Base-by-base conservation (phyloP, 2,113 vertebrate species). In the Microcebus murinus region DNA sequence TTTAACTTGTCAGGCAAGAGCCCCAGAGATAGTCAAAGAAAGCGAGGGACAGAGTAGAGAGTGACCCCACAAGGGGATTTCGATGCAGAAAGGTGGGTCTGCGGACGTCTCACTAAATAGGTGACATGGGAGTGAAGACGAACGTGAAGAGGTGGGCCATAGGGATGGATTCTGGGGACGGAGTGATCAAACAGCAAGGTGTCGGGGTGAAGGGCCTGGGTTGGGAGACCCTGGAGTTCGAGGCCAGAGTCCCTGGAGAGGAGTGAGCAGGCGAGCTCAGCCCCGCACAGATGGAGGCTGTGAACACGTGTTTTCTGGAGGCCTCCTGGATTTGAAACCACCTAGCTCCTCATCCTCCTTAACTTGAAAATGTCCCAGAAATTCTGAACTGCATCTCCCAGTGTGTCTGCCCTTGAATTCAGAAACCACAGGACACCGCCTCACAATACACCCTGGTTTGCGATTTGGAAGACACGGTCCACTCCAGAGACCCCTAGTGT, bases 61-160 rank as follows among this genome's bases (percentile, higher is more conserved):
- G 59, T 0, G 2, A 21, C 6, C n/a, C 70, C 1, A 1, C 0
- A 27, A 73, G 23, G 13, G 18, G 1, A 17, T 55, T 63, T 39
- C 4, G 0, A 7, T 11, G 13, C 36, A 20, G 34, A 52, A 50
- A 13, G 39, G 8, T 6, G 65, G 42, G 45, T 6, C 11, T 4
- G 10, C 21, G 52, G 36, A n/a, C 23, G 11, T 27, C 15, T 48
- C 34, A 2, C 50, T 8, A 13, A 76, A 15, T 0, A 68, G 42
- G 13, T 1, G 10, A 63, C n/a, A 50, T 8, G 36, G 17, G 11
- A 70, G 36, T 31, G 9, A 39, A 73, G 61, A 57, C 9, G 1
- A 14, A 23, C 55, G 45, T 15, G 45, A 68, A 18, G 39, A 25
- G 48, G 65, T 48, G 48, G 90, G 8, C 23, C 45, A 10, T 1